Evolutionary conservation across 2,888 invertebrate genomes (phyloP).

Genomic region (Eubasilissa splendida): DNA sequence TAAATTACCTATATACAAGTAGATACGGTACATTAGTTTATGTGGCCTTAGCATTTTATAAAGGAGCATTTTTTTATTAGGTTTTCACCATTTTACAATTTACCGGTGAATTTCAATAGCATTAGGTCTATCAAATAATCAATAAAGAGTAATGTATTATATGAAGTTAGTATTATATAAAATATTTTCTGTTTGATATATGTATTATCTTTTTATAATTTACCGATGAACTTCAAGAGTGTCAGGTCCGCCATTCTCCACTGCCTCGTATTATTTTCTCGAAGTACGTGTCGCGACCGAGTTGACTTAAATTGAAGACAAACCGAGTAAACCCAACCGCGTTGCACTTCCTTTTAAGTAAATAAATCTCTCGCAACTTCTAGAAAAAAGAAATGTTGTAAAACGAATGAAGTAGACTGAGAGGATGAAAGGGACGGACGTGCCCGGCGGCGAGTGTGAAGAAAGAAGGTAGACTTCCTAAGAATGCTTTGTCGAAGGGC

Average conservation of each 20-base stretch:
- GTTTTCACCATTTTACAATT: no score
- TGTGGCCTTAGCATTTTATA: no score
- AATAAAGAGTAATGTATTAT: no score
- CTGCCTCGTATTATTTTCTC: not conserved
- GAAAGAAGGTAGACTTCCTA: slow-evolving; percentile 23
- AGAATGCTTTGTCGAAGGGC: slow-evolving; percentile 37
- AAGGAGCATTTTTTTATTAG: no score
- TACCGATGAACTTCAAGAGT: not conserved
- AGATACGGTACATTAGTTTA: no score
- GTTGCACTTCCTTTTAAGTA: slow-evolving; percentile 21
- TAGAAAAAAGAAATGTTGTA: slow-evolving; percentile 48
- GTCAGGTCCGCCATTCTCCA: not conserved
- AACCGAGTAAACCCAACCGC: not conserved
- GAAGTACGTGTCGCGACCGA: not conserved
- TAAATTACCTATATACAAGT: no score
- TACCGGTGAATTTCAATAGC: no score
- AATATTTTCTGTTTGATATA: no score
- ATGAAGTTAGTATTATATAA: no score
- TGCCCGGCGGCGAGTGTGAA: slow-evolving; percentile 42
- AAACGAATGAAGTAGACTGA: slow-evolving; percentile 49
- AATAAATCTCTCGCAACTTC: slow-evolving; percentile 22
- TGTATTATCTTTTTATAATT: no score
- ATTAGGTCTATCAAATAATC: no score
- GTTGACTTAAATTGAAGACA: no score
- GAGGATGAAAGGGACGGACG: slow-evolving; percentile 52